phyloP scores from a whole-genome alignment of 2,797 vertebrate species.

The Oophaga sylvatica region DNA sequence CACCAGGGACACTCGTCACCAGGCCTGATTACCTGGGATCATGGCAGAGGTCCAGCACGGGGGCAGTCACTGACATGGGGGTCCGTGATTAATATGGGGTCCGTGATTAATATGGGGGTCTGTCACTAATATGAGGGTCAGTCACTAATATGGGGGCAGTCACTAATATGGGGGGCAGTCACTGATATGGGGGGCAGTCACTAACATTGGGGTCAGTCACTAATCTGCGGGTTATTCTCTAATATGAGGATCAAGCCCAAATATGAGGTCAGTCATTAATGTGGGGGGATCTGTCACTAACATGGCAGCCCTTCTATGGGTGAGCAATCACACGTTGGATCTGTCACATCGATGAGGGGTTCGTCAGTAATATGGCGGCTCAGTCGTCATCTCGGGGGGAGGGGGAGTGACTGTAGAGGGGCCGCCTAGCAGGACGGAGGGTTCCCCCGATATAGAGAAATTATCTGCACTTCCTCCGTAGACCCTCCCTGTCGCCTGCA shows the following conservation, averaged over 20 bases:
- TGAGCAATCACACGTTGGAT: too few species aligned
- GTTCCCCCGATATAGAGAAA: too few species aligned
- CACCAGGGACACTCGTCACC: constrained; percentile 2
- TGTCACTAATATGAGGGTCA: background rate
- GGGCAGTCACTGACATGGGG: background rate
- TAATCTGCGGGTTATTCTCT: background rate
- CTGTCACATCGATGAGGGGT: too few species aligned
- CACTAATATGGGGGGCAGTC: background rate
- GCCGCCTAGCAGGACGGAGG: too few species aligned
- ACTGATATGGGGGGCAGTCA: background rate
- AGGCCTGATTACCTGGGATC: background rate
- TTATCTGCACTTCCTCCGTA: too few species aligned
- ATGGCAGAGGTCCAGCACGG: background rate
- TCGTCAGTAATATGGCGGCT: too few species aligned
- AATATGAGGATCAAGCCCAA: background rate
- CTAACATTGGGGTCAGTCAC: background rate
- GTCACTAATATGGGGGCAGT: too few species aligned
- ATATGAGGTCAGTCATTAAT: background rate
- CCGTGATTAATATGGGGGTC: background rate
- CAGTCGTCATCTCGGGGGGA: too few species aligned
- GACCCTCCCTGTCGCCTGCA: too few species aligned
- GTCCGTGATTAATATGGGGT: background rate
- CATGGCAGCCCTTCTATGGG: too few species aligned
- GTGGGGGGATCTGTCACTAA: background rate
- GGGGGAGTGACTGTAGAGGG: too few species aligned